Base-by-base conservation (phyloP, 2,797 vertebrate species). In the Diplodus sargus region DNA sequence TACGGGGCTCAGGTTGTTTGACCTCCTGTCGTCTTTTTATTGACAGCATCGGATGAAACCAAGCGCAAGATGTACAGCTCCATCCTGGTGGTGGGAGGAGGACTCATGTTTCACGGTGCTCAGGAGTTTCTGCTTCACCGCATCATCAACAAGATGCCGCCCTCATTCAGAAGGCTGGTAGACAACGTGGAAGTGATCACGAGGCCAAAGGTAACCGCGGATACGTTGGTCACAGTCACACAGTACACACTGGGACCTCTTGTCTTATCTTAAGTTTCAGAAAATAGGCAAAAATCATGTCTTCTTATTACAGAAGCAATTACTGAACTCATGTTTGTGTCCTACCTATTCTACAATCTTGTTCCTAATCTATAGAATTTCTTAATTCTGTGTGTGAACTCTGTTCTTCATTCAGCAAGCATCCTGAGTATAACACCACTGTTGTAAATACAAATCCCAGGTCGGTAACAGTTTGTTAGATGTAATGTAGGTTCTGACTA, bases 21-120 rank as follows among this genome's bases (percentile, higher is more conserved):
- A 49, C 2, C 0, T 25, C 4, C 34, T 4, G 2, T 34, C 8
- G 0, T 63, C 11, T 17, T 54, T 85, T 59, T 76, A 4, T 85
- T 90, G 92, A 47, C 93, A 99, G 98, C 96, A 12, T 99, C 98
- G 5, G 98, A 99, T 34, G 98, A 99, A 91, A 99, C 97, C 65
- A 99, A 99, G 85, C 96, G 97, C 80, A 99, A 99, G 91, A 99
- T 99, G 98, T 99, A 99, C 92, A 97, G 97, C 86, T 99, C 97
- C 81, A 97, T 99, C 89, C 94, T 99, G 89, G 97, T 99, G 5
- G 97, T 99, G 48, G 98, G 98, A 58, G 98, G 98, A 39, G 98
- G 98, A 6, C 93, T 99, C 45, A 96, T 98, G 96, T 99, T 99
- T 89, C 97, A 96, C 7, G 96, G 97, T 62, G 97, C 97, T 75